Conservation (phyloP, 2,888 invertebrate genomes). For the Scaptomyza polygonia region DNA sequence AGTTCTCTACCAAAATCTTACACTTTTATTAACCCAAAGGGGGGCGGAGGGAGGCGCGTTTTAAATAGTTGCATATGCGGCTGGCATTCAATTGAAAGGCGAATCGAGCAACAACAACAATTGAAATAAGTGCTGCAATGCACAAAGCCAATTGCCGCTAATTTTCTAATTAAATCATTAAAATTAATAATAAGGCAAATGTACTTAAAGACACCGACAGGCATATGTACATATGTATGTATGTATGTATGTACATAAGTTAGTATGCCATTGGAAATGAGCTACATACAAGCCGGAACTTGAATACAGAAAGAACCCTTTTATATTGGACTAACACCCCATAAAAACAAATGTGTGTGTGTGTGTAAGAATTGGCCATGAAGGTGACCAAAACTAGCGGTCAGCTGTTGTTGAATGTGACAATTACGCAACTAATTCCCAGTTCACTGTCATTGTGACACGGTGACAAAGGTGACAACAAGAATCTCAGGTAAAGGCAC, state of each 20-base stretch:
- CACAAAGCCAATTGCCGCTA: slow-evolving; percentile 53
- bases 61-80: slow-evolving; percentile 22
- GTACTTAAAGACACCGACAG: slow-evolving; percentile 22
- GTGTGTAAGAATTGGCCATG: not conserved
- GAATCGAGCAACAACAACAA: slow-evolving; percentile 51
- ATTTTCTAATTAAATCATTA: slow-evolving; percentile 78
- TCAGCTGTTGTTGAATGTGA: slow-evolving; percentile 5
- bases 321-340: not conserved
- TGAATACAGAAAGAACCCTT: slow-evolving; percentile 3
- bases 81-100: slow-evolving; percentile 33
- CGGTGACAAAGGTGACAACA: not conserved
- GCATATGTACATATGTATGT: too few species aligned
- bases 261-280: slow-evolving; percentile 12
- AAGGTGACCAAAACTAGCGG: not conserved
- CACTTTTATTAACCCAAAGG: not conserved
- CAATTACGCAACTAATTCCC: slow-evolving; percentile 3
- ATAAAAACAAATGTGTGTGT: not conserved
- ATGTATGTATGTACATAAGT: too few species aligned
- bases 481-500: slow-evolving; percentile 5
- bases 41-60: slow-evolving; percentile 1
- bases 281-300: slow-evolving; percentile 27
- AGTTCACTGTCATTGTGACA: not conserved
- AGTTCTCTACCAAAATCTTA: not conserved
- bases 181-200: slow-evolving; percentile 54
- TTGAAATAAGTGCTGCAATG: slow-evolving; percentile 45